Evolutionary conservation across 2,113 vertebrate species (phyloP), one percentile per base, ranked within the genome.

Genomic region (Oryzias javanicus): DNA sequence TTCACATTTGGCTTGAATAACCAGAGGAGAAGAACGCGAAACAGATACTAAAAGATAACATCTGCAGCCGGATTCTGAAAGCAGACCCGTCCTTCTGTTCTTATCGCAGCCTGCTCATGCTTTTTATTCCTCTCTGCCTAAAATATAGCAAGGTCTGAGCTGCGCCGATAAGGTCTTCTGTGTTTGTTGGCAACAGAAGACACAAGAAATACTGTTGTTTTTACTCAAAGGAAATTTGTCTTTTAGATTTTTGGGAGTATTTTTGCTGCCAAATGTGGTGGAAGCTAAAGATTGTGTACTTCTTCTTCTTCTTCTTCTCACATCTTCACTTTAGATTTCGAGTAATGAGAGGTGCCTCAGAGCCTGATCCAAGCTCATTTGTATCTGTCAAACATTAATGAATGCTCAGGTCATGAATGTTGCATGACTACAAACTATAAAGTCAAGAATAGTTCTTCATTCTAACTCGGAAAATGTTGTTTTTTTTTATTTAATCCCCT

Each of bases 301-400:
- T 0, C 60, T 5, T 67, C 40, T 45, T 52, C 25, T 49, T 35
- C 3, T 3, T 0, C 60, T 5, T 67, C 40, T 45, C 49, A 19
- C 35, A 35, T 35, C 35, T 0, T 61, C 10, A 12, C 35, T 35
- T 8, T 35, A 3, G 8, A 35, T 35, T 35, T 8, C 35, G 49
- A 59, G n/a, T 47, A 41, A 27, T 61, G 35, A 58, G 67, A 58
- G 44, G 67, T 42, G 60, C 40, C 42, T 49, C 17, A n/a, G 42
- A 18, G 20, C 48, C 22, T 59, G 42, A 42, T 29, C 6, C 42
- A 7, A 17, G 35, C 42, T 71, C 69, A 50, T 78, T 77, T 75
- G 56, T 77, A 62, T 20, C 57, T 48, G 64, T 74, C 63, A 61
- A 58, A 79, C 45, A 42, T 65, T 75, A 70, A 74, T 73, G 40